Conservation (phyloP, 2,888 invertebrate genomes). For the Fragum sueziense region DNA sequence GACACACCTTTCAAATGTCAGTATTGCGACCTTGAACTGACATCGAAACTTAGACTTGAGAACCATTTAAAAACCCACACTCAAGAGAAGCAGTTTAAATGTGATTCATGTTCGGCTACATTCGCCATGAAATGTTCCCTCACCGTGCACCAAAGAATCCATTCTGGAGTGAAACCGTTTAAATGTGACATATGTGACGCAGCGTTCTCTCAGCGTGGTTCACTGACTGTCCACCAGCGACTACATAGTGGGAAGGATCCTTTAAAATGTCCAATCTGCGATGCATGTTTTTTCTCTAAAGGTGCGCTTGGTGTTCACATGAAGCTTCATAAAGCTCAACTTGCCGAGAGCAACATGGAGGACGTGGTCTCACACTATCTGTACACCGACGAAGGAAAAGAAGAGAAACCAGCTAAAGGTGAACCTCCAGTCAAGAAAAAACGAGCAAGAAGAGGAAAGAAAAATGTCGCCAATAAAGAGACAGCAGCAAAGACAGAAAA, state of each 20-base stretch:
- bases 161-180: slow-evolving; percentile 10
- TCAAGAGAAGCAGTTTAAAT: slow-evolving; percentile 8
- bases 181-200: slow-evolving; percentile 11
- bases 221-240: slow-evolving; percentile 2
- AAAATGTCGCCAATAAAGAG: too few relatives aligned
- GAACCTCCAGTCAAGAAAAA: too few relatives aligned
- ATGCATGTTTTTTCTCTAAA: neutral
- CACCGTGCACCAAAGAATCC: slow-evolving; percentile 1
- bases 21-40: slow-evolving; percentile 16
- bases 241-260: neutral
- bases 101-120: neutral
- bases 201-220: neutral
- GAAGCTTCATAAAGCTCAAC: too few relatives aligned
- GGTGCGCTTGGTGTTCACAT: too few relatives aligned
- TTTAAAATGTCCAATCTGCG: slow-evolving; percentile 4
- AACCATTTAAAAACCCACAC: slow-evolving; percentile 6
- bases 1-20: neutral
- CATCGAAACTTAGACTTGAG: neutral
- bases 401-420: too few relatives aligned
- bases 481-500: too few relatives aligned
- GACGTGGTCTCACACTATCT: too few relatives aligned
- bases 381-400: too few relatives aligned
- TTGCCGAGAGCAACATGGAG: too few relatives aligned
- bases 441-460: too few relatives aligned
- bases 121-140: slow-evolving; percentile 6